Base-by-base conservation (phyloP, 2,888 invertebrate genomes). In the Erebia epiphron region DNA sequence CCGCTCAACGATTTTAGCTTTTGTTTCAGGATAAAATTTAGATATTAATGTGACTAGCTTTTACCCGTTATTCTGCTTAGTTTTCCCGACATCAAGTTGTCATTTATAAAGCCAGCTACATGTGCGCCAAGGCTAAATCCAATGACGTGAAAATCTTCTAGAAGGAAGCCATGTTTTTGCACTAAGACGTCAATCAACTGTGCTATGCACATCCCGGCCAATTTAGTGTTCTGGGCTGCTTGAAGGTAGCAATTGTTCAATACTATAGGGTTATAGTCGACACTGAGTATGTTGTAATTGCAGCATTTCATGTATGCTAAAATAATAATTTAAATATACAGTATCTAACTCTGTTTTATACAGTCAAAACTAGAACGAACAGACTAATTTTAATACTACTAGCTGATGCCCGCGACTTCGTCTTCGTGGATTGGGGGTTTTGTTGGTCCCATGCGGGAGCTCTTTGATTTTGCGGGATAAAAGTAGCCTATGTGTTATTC, bases 71-170 rank as follows among this genome's bases (percentile, higher is more conserved):
- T 92, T 69, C 95, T 87, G 1, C 86, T 84, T 35, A 95, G 79
- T 49, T 76, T 84, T 10, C 94, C 93, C 16, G 83, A 81, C 35
- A 84, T 87, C 43, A 95, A 67, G 80, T 90, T 90, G 75, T 93
- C 90, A 5, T 91, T 87, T 0, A 94, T 86, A 67, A 85, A 92
- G 0, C 95, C 95, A 0, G 95, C 94, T 0, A 91, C 88, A 73
- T 96, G 96, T 0, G 92, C 95, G 0, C 96, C 96, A 14, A 96
- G 89, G 79, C 95, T 95, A 78, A 95, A 95, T 0, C 95, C 95
- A 61, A 96, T 94, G 0, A 95, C 80, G 77, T 96, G 96, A 67
- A 95, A 87, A 62, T 80, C 80, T 0, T 88, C 78, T n/a, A 95
- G 80, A 0, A 82, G 71, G 54, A 95, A 91, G 0, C 86, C 80